Evolutionary conservation across 2,113 vertebrate genomes (phyloP).

Genomic region (Tautogolabrus adspersus): DNA sequence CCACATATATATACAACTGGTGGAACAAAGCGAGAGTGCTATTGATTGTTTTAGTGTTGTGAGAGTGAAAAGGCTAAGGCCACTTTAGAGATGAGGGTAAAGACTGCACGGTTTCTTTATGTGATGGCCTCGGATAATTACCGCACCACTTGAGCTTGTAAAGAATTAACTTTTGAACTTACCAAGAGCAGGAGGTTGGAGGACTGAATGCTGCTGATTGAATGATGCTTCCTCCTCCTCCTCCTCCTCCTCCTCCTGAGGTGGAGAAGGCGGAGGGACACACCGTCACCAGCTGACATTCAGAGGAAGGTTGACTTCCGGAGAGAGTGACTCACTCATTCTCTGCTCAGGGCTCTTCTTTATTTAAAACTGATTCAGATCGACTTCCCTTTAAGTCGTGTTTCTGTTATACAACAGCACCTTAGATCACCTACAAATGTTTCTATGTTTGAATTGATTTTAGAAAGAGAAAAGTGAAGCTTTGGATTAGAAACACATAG

Average conservation of each 20-base stretch:
- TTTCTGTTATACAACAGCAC: neutral
- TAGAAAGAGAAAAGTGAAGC: neutral
- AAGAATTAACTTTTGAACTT: constrained; percentile 51
- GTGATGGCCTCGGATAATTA: constrained; percentile 45
- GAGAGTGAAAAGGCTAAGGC: neutral
- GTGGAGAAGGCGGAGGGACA: neutral
- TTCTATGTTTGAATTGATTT: neutral
- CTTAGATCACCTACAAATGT: neutral
- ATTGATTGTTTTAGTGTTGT: constrained; percentile 44
- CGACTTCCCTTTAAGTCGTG: neutral
- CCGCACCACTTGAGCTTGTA: constrained; percentile 27
- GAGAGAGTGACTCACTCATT: neutral
- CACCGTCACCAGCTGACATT: neutral
- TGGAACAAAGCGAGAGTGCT: constrained; percentile 26
- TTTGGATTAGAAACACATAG: neutral
- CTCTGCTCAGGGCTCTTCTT: neutral
- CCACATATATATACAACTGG: constrained; percentile 43
- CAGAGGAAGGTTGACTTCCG: neutral
- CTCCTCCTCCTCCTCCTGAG: no score
- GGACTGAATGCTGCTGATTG: constrained; percentile 25
- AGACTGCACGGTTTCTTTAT: constrained; percentile 13
- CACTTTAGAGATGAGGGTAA: constrained; percentile 8
- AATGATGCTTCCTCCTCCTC: neutral
- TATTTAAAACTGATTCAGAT: neutral
- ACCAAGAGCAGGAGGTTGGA: neutral